Evolutionary conservation across 2,888 invertebrate species (phyloP), one percentile per base, ranked within the genome.

Genomic region (Tenthredo amoena): DNA sequence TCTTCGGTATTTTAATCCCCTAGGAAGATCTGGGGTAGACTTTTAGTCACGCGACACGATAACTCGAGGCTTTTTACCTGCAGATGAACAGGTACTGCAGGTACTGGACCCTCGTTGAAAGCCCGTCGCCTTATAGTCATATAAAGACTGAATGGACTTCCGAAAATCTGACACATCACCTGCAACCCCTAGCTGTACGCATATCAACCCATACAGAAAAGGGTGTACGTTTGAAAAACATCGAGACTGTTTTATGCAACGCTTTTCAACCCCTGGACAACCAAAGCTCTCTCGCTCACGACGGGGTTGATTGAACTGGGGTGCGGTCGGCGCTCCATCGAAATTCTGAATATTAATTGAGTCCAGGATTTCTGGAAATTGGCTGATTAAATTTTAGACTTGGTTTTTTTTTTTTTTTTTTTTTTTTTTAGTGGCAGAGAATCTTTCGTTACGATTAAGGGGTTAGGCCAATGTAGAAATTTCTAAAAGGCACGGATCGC

Each of bases 41-140:
- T 81, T 40, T 21, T 26, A 40, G 81, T 81, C 81, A 81, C 58
- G 81, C 81, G 81, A 81, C 7, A 7, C 58, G 81, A 62, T 81
- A 58, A 81, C 58, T 81, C 79, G 58, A 62, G 6, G 26, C 79
- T 81, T 58, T 4, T 37, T 58, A 50, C 18, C 43, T 40, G 10
- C 43, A 26, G 74, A 74, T 74, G 15, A 47, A 76, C 47, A 26
- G 18, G 18, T 43, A 43, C 12, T 7, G 26, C 0, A 34, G 68
- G 18, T 68, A 68, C 26, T 26, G 26, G 12, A 62, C 12, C 10
- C 3, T 55, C 55, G n/a, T 55, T 18, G 9, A 26, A 12, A 47
- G 47, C 12, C 4, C 47, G 21, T 4, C 26, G 21, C 2, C 2
- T 9, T 12, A 21, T 26, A 21, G 62, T 62, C 2, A 12, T 21